Base-by-base conservation (phyloP, 2,113 vertebrate species). In the Paraplagusia blochii region DNA sequence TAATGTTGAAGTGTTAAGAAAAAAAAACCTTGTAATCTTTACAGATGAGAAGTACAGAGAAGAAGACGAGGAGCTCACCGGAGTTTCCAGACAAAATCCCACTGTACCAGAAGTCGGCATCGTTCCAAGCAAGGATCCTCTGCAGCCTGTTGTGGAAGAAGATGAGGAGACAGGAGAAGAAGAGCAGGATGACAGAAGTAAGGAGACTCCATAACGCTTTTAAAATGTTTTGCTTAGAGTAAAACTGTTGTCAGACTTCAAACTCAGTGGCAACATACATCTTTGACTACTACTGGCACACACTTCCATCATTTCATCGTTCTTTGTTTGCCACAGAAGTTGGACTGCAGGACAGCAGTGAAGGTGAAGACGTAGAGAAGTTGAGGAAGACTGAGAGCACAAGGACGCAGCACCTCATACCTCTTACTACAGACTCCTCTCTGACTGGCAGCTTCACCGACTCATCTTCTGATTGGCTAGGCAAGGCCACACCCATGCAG, bases 81-180 rank as follows among this genome's bases (percentile, higher is more conserved):
- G 22, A 0, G 14, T 11, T 4, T 74, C 85, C 40, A 77, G 63
- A 50, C 87, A 82, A 61, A 70, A 70, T 35, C 86, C 87, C 44
- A 89, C 85, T 3, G 61, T 58, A 1, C 73, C 85, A 3, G 88
- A 85, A 44, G 72, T 73, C 0, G 85, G 74, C 17, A 14, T 59
- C 17, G 72, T 81, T 11, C 87, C 89, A 35, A 90, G 82, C 72
- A 81, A 77, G 43, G 67, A 53, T 17, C 87, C 88, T 9, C 74
- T 89, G 29, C 86, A 87, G 57, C 87, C 88, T 11, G 76, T 68
- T 7, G 49, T 68, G n/a, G 76, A 85, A 44, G 76, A 84, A 29
- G 73, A 81, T 36, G 71, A 77, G 12, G 16, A 52, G 36, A 39
- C 22, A 44, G 12, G 38, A 0, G 34, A 59, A 14, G 58, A 5